Base-by-base conservation (phyloP, 2,797 vertebrate genomes). In the Lacerta viridis region DNA sequence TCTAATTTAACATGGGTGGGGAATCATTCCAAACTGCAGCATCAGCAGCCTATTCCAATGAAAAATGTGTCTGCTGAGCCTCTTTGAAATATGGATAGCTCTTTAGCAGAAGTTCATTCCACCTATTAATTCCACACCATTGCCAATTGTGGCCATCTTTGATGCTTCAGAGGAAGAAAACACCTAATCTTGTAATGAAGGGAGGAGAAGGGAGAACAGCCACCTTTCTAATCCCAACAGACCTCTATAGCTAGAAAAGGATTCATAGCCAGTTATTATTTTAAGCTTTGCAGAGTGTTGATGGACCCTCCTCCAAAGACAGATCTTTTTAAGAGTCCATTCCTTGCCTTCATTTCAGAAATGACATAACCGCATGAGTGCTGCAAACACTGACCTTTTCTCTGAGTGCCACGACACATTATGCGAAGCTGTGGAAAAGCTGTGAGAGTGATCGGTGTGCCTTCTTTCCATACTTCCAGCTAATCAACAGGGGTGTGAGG, bases 81-180 rank as follows among this genome's bases (percentile, higher is more conserved):
- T 41, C 33, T 64, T 43, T 74, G 18, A 81, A 74, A 61, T 74
- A 71, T 8, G 36, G 81, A 61, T 27, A 33, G n/a, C 20, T 59
- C n/a, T 84, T 72, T 27, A 84, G 69, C 46, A 59, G 10, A 84
- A 84, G 27, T 11, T 74, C 43, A 84, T 72, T 72, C 68, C 43
- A 55, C 20, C 29, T 66, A 46, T 25, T 71, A 59, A 55, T 55
- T 64, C 17, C 61, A 64, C 13, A 23, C 33, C 71, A 71, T 64
- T 74, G 27, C 39, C 18, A 50, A 13, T 61, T 74, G 36, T 72
- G 27, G 27, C 9, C 50, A 81, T 13, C 27, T 41, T 74, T 64
- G 39, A 74, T 36, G 10, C 41, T 78, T 85, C 27, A 78, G 18
- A 85, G 29, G 41, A 59, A 46, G 29, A 46, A 74, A 72, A 39